Evolutionary conservation across 2,888 invertebrate species (phyloP), one percentile per base, ranked within the genome.

Genomic region (Lepidochrysops patricia): DNA sequence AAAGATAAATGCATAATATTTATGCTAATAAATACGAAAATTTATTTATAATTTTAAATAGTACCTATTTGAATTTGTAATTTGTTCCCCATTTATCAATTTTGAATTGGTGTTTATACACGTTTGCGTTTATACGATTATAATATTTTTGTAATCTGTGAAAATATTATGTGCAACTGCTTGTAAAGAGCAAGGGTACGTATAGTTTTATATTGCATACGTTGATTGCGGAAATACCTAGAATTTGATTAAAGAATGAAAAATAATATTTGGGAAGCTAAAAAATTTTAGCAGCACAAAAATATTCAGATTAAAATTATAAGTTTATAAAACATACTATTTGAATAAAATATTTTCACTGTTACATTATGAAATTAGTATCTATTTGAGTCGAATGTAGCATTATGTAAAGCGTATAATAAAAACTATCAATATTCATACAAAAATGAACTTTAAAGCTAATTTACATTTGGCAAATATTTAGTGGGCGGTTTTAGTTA

Each of bases 401-500:
- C 2, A 50, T 26, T n/a, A 50, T n/a, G 25, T 7, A 26, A 50
- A 50, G 49, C 50, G 50, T 50, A 26, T 26, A 25, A 2, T 26
- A 50, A 50, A 37, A 25, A 13, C 50, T 50, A 50, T 26, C 25
- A 50, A 50, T 50, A 13, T 50, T 1, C 26, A 25, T 26, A 26
- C 26, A 50, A 50, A n/a, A 50, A 50, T 50, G 25, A 49, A 26
- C 13, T 6, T 50, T 50, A 50, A 50, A 50, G 50, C 50, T 50
- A 50, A 50, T 50, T 50, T 50, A 50, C 26, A 50, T 50, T 50
- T 50, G 26, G 50, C 50, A 50, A 43, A 50, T 50, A 26, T 13
- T 50, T 26, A 26, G 6, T 50, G 26, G 50, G 50, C 50, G 26
- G 50, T 50, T 50, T 13, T n/a, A 50, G 26, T 13, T 4, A 43